phyloP scores from a whole-genome alignment of 2,888 invertebrate species.

The Eudemis profundana region DNA sequence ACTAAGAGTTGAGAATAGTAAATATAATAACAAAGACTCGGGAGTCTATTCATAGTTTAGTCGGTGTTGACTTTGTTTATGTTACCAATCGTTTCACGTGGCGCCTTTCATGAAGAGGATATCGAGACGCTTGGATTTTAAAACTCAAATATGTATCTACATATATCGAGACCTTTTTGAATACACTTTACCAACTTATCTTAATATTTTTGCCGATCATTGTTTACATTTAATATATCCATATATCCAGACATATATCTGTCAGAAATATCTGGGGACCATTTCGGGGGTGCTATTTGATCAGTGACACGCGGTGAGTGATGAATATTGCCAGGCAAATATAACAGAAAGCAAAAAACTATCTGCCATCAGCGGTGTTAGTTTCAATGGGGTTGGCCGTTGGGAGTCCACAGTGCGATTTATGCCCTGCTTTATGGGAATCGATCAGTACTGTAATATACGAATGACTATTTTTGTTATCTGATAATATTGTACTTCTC shows the following conservation, averaged over 20 bases:
- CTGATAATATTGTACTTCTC: not conserved
- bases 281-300: slow-evolving; percentile 82
- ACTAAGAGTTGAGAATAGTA: slow-evolving; percentile 77
- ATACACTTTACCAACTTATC: slow-evolving; percentile 9
- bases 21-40: slow-evolving; percentile 80
- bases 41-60: slow-evolving; percentile 70
- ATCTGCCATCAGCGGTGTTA: slow-evolving; percentile 74
- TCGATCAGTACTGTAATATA: slow-evolving; percentile 46
- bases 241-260: slow-evolving; percentile 79
- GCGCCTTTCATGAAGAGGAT: slow-evolving; percentile 45
- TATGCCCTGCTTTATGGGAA: slow-evolving; percentile 50
- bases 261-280: slow-evolving; percentile 81
- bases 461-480: not conserved
- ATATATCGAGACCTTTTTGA: not conserved
- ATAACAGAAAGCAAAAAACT: slow-evolving; percentile 81
- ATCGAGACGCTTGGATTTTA: slow-evolving; percentile 15
- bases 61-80: slow-evolving; percentile 65
- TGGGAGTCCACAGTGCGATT: slow-evolving; percentile 54
- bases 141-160: not conserved
- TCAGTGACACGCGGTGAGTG: slow-evolving; percentile 83
- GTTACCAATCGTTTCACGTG: slow-evolving; percentile 64
- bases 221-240: slow-evolving; percentile 66
- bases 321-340: slow-evolving; percentile 85
- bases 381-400: slow-evolving; percentile 76
- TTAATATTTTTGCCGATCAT: slow-evolving; percentile 55